Conservation (phyloP, 2,888 invertebrate species). For the Cecidostiba fungosa region DNA sequence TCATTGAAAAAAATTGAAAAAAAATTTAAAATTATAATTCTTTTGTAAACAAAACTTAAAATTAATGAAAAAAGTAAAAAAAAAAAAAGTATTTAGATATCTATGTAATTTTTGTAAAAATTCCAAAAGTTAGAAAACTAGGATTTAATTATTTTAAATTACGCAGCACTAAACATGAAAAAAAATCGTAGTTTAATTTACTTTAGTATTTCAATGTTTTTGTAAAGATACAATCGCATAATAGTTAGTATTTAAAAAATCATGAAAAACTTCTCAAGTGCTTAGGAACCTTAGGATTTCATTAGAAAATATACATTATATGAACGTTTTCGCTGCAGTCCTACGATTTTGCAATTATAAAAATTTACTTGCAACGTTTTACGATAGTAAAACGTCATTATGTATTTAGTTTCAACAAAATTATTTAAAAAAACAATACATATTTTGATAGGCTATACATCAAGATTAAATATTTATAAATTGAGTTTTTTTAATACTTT, state of each 20-base stretch:
- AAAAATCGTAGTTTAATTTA: not conserved
- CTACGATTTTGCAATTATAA: constrained; percentile 13
- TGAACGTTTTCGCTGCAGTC: not conserved
- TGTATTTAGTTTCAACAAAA: constrained; percentile 39
- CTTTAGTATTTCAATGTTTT: not conserved
- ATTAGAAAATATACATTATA: not conserved
- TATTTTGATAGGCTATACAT: constrained; percentile 3
- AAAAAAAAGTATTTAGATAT: constrained; percentile 51
- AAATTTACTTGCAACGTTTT: constrained; percentile 29
- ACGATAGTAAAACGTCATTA: constrained; percentile 13
- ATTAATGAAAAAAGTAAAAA: constrained; percentile 41
- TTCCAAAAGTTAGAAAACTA: constrained; percentile 33
- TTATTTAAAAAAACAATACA: constrained; percentile 11
- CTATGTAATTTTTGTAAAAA: constrained; percentile 48
- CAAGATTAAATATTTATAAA: not conserved
- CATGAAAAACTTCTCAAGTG: not conserved
- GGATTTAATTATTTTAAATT: not conserved
- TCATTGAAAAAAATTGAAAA: constrained; percentile 47
- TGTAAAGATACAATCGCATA: not conserved
- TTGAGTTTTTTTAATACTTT: constrained; percentile 38
- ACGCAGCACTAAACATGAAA: constrained; percentile 10
- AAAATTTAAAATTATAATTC: constrained; percentile 49
- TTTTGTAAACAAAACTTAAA: constrained; percentile 53
- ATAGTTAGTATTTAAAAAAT: not conserved
- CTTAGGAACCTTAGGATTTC: not conserved